Base-by-base conservation (phyloP, 2,888 invertebrate genomes). In the Myathropa florea region DNA sequence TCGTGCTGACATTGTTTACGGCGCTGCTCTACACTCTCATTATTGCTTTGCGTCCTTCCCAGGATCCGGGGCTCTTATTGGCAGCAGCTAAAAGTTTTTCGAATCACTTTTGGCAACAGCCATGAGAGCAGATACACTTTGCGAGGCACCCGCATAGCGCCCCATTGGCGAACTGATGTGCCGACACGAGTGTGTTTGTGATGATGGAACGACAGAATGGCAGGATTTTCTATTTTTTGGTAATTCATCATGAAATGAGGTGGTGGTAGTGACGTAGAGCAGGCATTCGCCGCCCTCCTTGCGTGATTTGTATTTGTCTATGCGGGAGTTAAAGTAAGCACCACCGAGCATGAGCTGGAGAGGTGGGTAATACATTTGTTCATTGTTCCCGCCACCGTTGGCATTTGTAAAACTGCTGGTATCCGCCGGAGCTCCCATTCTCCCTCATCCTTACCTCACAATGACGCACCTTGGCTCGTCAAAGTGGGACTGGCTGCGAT, bases 191-290 rank as follows among this genome's bases (percentile, higher is more conserved):
- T 33, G 30, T 21, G 23, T 14, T 23, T 30, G 30, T 30, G n/a
- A 28, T 30, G 28, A 30, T 21, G 9, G 7, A 28, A n/a, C n/a
- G 12, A 33, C n/a, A n/a, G 33, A 24, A 26, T 30, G 53, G 26
- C 26, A 64, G n/a, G 68, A n/a, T 65, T 65, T 24, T 65, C 39
- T 33, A 33, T 68, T 53, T 73, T 67, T 61, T 57, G n/a, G 63
- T 53, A 81, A 81, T 81, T 70, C 59, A 76, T 82, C 64, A 70
- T 60, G 64, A 65, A 70, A 53, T 65, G 64, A 53, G 65, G 59
- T 70, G 64, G 46, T 82, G 53, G 30, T 53, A 14, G 53, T 57
- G 68, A n/a, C 46, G n/a, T n/a, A 7, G 46, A 63, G 39, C 28
- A 75, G 63, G 61, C 81, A 59, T 81, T 75, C 68, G 57, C 63